A percentile compares a stretch with the other conserved stretches of the same genome.
phyloP scores from a whole-genome alignment of 1,140 invertebrate genomes.

The Brachionus angularis region DNA sequence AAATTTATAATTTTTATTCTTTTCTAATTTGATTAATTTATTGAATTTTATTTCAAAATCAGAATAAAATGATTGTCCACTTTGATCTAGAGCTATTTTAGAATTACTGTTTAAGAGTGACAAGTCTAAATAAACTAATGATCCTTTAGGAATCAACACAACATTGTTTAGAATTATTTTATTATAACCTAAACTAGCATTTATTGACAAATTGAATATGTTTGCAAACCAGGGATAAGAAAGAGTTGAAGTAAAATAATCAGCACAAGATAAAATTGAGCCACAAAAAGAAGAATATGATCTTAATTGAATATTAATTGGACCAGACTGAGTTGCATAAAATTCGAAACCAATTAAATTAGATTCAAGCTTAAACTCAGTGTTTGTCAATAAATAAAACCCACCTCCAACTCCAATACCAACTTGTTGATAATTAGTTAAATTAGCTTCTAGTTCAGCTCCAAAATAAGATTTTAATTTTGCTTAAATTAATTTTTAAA shows the following conservation, averaged over 20 bases:
- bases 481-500: too few species aligned
- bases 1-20: conserved; percentile 36
- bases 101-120: too few species aligned
- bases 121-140: neutral
- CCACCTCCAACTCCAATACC: too few species aligned
- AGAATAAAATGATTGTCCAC: neutral
- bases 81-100: neutral
- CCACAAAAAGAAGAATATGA: conserved; percentile 1
- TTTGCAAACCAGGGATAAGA: neutral
- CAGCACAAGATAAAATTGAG: neutral
- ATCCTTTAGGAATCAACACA: neutral
- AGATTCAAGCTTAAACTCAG: neutral
- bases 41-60: neutral
- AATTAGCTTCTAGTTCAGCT: too few species aligned
- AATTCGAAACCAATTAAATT: conserved; percentile 12
- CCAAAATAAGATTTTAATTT: too few species aligned
- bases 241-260: neutral
- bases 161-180: neutral
- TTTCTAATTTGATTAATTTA: neutral
- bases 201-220: neutral
- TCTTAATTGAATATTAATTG: neutral
- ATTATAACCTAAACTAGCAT: neutral
- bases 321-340: neutral
- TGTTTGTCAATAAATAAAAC: neutral
- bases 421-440: too few species aligned